Evolutionary conservation across 2,888 invertebrate genomes (phyloP).

Genomic region (Steinernema hermaphroditum): DNA sequence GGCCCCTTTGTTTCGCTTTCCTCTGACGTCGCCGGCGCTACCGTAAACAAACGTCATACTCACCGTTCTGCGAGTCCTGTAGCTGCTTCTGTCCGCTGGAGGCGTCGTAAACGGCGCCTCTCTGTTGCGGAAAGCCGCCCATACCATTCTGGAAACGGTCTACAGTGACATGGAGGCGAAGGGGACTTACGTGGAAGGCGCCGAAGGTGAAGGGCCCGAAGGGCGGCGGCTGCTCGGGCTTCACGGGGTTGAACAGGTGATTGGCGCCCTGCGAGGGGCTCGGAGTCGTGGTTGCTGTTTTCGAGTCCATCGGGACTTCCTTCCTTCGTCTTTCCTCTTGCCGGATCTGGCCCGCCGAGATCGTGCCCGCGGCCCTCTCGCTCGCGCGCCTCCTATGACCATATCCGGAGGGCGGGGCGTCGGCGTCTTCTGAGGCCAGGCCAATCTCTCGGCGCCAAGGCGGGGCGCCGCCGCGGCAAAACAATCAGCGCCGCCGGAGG

Average conservation of each 20-base stretch:
- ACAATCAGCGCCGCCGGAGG: not conserved
- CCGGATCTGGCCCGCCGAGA: slow-evolving; percentile 26
- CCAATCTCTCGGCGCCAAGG: slow-evolving; percentile 12
- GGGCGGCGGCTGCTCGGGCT: slow-evolving; percentile 9
- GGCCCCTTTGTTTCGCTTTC: not conserved
- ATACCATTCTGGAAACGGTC: not conserved
- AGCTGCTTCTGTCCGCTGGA: slow-evolving; percentile 16
- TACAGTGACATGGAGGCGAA: no score
- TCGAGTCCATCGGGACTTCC: slow-evolving; percentile 23
- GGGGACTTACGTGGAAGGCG: slow-evolving; percentile 19
- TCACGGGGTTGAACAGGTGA: slow-evolving; percentile 15
- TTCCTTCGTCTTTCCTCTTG: slow-evolving; percentile 25
- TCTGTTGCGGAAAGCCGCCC: slow-evolving; percentile 15
- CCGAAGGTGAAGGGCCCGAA: slow-evolving; percentile 19
- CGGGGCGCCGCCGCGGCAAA: slow-evolving; percentile 13
- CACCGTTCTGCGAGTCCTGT: slow-evolving; percentile 15
- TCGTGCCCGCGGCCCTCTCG: slow-evolving; percentile 21
- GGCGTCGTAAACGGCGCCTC: slow-evolving; percentile 9
- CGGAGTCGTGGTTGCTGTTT: slow-evolving; percentile 17
- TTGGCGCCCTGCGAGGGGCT: slow-evolving; percentile 6
- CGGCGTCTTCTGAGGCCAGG: not conserved
- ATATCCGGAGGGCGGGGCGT: slow-evolving; percentile 24
- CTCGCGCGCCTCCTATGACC: slow-evolving; percentile 23
- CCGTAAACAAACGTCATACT: not conserved
- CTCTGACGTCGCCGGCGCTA: not conserved